Conservation (phyloP, 2,113 vertebrate genomes). For the Theristicus caerulescens region DNA sequence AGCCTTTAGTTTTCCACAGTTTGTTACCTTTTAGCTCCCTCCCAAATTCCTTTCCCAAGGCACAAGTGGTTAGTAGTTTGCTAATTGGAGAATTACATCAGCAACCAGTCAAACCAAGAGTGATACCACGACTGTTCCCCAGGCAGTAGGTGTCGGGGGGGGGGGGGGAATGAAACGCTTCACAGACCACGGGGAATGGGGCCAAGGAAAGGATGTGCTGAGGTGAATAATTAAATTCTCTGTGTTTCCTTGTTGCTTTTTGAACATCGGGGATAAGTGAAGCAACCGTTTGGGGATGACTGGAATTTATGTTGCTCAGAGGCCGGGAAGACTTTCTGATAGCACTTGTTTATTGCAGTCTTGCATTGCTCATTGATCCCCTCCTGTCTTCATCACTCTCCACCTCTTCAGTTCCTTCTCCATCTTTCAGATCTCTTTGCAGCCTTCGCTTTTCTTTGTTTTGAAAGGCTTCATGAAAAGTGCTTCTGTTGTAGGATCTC, state of each 20-base stretch:
- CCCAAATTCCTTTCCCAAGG: no score
- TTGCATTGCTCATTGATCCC: not conserved
- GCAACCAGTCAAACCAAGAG: no score
- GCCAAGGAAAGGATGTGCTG: not conserved
- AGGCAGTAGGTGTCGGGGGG: no score
- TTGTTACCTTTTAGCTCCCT: no score
- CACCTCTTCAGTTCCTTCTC: not conserved
- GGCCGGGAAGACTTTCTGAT: not conserved
- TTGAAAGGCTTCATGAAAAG: not conserved
- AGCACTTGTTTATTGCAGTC: not conserved
- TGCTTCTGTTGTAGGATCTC: not conserved
- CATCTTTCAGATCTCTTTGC: not conserved
- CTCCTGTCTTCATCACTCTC: not conserved
- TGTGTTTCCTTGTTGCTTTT: not conserved
- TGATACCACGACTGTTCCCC: no score
- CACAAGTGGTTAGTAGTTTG: no score
- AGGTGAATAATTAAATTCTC: not conserved
- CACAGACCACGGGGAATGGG: no score
- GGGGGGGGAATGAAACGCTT: no score
- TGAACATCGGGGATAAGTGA: not conserved
- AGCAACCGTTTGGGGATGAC: rapidly evolving
- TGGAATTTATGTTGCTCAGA: not conserved
- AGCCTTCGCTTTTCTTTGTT: not conserved
- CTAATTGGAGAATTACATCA: no score
- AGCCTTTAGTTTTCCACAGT: no score